Evolutionary conservation across 2,113 vertebrate species (phyloP), one percentile per base, ranked within the genome.

Genomic region (Ameiurus melas): DNA sequence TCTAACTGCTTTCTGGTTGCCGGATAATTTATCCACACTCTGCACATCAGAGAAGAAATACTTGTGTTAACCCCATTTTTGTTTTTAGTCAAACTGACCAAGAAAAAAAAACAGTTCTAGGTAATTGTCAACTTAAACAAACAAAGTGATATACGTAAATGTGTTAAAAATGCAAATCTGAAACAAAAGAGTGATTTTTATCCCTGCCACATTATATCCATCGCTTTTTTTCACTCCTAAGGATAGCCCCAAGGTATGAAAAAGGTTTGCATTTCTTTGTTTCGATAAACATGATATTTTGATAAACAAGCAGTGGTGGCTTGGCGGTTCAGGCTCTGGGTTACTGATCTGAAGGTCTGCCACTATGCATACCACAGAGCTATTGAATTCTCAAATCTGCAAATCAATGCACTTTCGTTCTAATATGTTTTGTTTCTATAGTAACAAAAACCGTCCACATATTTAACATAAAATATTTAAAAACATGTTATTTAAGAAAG

Each of bases 1-100:
- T 47, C 78, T 64, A 39, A 92, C 82, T 82, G 68, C 60, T 77
- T 92, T 55, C 13, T 91, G 60, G 6, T 53, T 81, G 77, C 80
- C 73, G 5, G 83, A 75, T 22, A 27, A 1, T 22, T 39, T 6
- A 5, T 83, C 86, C 88, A 84, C 79, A 71, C 80, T 82, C 95
- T 95, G 73, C 30, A 68, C 82, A 77, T 60, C 68, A 87, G 17
- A 91, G 55, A 0, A 91, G 66, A 79, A 33, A 70, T 70, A 53
- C 13, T 30, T 16, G 6, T 51, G 55, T 43, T 83, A 62, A 64
- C 14, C 30, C 20, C 3, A 60, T 36, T 14, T 30, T 81, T 81
- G 62, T 85, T 36, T 22, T 83, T 9, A 30, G 3, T 80, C 58
- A 81, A 22, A 78, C 62, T 22, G 13, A 73, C 12, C 13, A 87